phyloP scores from a whole-genome alignment of 2,888 invertebrate species.

The Torymus texanus region DNA sequence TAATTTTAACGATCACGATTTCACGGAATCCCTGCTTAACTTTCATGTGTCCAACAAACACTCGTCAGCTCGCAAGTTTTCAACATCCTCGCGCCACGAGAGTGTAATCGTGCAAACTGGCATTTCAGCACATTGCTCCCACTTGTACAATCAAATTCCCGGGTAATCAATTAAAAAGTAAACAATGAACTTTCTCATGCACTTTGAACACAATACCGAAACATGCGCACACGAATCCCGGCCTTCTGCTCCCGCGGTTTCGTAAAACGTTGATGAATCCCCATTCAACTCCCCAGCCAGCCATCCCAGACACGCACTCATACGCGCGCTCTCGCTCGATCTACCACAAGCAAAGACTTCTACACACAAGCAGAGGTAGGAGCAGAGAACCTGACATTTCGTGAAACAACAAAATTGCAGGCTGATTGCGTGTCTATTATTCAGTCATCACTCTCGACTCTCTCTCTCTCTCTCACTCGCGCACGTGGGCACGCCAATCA shows the following conservation, averaged over 20 bases:
- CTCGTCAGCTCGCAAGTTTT: no score
- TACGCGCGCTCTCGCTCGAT: background rate
- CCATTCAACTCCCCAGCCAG: constrained; percentile 16
- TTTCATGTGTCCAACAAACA: no score
- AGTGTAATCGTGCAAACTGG: no score
- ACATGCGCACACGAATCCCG: background rate
- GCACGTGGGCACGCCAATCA: constrained; percentile 8
- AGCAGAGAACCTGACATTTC: constrained; percentile 4
- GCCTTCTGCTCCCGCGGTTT: background rate
- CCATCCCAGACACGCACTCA: no score
- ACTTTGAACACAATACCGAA: background rate
- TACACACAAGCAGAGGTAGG: no score
- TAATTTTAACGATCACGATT: no score
- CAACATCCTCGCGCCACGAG: no score
- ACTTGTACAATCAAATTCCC: background rate
- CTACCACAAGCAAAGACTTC: background rate
- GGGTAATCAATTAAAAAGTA: constrained; percentile 6
- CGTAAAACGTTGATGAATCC: constrained; percentile 42
- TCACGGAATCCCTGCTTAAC: no score
- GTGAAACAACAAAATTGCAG: constrained; percentile 45
- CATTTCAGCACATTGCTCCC: background rate
- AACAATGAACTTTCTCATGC: background rate
- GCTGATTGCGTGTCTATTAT: constrained; percentile 48
- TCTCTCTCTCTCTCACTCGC: background rate
- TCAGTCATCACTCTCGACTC: constrained; percentile 21